Percentiles rank a stretch among this genome's conserved stretches.
These are phyloP conservation scores for Euphonia xanthogaster DNA, from an alignment of 2,797 vertebrate genomes.

Conservation along the genomic window DNA sequence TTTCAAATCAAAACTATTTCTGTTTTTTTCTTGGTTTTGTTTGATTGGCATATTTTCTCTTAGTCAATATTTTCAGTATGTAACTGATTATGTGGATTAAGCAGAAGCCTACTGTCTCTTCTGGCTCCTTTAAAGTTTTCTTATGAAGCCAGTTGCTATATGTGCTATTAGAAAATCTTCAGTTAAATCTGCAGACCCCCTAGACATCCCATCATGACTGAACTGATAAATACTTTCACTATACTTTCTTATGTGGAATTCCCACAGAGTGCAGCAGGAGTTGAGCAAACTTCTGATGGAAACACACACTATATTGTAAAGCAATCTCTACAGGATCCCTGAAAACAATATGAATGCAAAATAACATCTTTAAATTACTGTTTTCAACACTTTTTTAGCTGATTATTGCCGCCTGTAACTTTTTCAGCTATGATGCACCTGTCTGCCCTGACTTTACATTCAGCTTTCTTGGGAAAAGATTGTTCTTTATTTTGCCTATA, in stretches of 20 bases:
- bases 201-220: neutral
- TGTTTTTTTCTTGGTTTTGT: neutral
- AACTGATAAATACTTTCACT: neutral
- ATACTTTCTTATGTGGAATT: neutral
- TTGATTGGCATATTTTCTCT: neutral
- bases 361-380: neutral
- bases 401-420: neutral
- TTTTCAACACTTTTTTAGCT: neutral
- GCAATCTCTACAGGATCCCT: neutral
- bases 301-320: neutral
- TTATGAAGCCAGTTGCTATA: neutral
- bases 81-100: neutral
- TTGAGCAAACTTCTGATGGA: neutral
- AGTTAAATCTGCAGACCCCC: neutral
- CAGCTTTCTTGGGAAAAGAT: neutral
- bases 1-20: neutral
- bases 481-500: neutral
- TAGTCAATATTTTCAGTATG: neutral
- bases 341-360: neutral
- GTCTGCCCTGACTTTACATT: neutral
- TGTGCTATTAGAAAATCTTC: neutral
- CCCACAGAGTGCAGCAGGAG: neutral
- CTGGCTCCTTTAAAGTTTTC: neutral
- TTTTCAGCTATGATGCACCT: neutral
- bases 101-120: neutral